Percentiles rank a stretch among this genome's conserved stretches.
These are phyloP conservation scores for Chionomys nivalis DNA, from an alignment of 2,113 vertebrate genomes.

Conservation along the genomic window DNA sequence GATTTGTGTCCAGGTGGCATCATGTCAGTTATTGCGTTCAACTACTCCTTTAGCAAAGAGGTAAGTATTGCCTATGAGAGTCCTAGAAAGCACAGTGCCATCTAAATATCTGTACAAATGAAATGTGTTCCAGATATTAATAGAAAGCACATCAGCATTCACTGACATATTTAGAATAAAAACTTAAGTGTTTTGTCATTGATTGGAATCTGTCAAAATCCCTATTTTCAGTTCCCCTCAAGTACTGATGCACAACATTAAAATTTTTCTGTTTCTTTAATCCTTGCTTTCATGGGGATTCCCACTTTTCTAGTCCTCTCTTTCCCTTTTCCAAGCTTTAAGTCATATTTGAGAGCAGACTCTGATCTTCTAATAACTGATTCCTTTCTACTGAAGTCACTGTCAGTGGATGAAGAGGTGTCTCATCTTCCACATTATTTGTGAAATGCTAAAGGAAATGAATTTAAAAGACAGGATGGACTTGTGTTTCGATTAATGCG, in stretches of 20 bases:
- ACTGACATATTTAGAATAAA: neutral
- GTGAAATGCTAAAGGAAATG: neutral
- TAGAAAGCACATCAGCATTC: too few species aligned
- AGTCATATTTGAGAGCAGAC: rapidly evolving
- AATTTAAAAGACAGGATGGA: rapidly evolving
- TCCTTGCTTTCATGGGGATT: neutral
- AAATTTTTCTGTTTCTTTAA: neutral
- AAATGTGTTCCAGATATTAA: neutral
- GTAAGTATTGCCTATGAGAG: neutral
- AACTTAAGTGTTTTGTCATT: neutral
- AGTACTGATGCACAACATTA: neutral
- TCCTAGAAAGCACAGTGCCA: neutral
- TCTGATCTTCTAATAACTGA: neutral
- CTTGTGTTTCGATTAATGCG: neutral
- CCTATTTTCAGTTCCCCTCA: too few species aligned
- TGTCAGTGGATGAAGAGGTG: neutral
- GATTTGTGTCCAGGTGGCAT: too few species aligned
- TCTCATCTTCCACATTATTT: neutral
- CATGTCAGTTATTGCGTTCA: neutral
- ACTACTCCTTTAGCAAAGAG: too few species aligned
- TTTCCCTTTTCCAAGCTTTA: neutral
- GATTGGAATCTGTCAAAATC: neutral
- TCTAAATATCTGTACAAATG: neutral
- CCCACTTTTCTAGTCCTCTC: neutral
- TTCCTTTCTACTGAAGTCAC: neutral